Base-by-base conservation (phyloP, 2,797 vertebrate genomes). In the Pseudotriccus pelzelni region DNA sequence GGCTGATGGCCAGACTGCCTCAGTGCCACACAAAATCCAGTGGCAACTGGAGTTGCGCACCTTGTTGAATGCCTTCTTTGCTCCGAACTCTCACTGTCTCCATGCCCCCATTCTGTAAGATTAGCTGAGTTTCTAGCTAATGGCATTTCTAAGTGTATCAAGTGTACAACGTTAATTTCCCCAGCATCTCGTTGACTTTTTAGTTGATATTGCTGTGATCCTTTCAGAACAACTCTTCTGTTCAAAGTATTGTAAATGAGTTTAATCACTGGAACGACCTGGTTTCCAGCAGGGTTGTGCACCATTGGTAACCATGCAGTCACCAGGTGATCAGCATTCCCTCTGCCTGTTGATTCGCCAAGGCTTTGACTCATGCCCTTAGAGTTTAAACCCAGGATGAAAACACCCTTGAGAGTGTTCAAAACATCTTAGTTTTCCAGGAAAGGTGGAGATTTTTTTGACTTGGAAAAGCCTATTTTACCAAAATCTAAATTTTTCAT, bases 131-230 rank as follows among this genome's bases (percentile, higher is more conserved):
- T 94, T 73, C 87, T 74, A 90, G 77, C 32, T 96, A 93, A 93
- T 82, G 77, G 63, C 86, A 82, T 94, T 95, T 96, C 83, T 60
- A 82, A 96, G 82, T 70, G 82, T 93, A 95, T 93, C 94, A 92
- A 95, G 83, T 92, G 89, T 79, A 89, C 80, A 94, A 34, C 3
- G 37, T 90, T 97, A 93, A 96, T 96, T 96, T 96, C 89, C 91
- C 93, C 74, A 93, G 85, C 76, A 96, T 90, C 94, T 92, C 93
- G 95, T 94, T 94, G 94, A 95, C 89, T 96, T 96, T 84, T 94
- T 67, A 88, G 94, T 94, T 95, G 86, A 95, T 96, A 96, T 91
- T 88, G 41, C 66, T 9, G 30, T 86, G 91, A 96, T 96, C 80
- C 83, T 95, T 96, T 90, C 77, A 89, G 89, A 96, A 78, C 62